Conservation (phyloP, 2,888 invertebrate species). For the Timema podura region DNA sequence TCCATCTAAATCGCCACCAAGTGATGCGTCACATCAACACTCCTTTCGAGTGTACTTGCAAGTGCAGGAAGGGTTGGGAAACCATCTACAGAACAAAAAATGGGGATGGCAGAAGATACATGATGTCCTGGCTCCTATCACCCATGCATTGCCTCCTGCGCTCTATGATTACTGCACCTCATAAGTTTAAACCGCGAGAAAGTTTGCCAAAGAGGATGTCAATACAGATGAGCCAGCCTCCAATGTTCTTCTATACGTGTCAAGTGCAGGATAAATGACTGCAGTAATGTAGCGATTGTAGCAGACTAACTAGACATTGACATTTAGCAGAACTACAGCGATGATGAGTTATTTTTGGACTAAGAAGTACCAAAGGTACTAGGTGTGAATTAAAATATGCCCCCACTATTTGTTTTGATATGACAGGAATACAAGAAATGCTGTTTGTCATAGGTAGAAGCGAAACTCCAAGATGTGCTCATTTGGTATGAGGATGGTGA, state of each 20-base stretch:
- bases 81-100: background rate
- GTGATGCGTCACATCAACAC: background rate
- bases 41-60: background rate
- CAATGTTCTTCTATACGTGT: background rate
- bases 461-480: too few species aligned
- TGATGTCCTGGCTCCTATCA: background rate
- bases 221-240: background rate
- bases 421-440: too few species aligned
- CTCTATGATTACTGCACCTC: background rate
- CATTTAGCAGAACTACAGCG: too few species aligned
- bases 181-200: background rate
- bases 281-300: background rate
- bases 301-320: too few species aligned
- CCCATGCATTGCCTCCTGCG: background rate
- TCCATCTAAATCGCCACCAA: too few species aligned
- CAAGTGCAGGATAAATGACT: background rate
- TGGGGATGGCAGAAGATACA: background rate
- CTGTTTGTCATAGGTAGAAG: too few species aligned
- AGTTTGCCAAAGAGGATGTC: background rate
- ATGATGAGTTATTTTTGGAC: too few species aligned
- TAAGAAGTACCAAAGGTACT: too few species aligned
- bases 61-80: background rate
- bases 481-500: too few species aligned
- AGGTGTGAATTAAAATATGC: too few species aligned
- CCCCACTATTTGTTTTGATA: too few species aligned